phyloP scores from a whole-genome alignment of 2,888 invertebrate species.

The Machimus atricapillus region DNA sequence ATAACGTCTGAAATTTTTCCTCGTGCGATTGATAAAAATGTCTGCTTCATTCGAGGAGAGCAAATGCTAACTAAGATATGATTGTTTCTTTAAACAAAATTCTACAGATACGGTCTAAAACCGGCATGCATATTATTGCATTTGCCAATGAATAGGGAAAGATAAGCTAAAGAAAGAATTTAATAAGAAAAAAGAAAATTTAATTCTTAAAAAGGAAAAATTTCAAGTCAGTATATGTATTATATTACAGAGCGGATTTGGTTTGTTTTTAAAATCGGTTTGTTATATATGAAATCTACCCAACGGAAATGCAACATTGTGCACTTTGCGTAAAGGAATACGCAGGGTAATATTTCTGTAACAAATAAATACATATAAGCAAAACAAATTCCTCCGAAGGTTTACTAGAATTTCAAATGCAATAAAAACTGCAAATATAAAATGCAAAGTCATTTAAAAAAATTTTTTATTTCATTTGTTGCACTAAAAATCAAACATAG shows the following conservation, averaged over 20 bases:
- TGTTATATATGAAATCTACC: neutral
- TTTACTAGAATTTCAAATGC: neutral
- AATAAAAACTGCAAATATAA: neutral
- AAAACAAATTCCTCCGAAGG: neutral
- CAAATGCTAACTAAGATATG: too few relatives aligned
- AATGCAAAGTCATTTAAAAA: neutral
- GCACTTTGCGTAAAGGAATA: neutral
- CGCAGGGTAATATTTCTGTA: neutral
- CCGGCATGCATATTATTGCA: neutral
- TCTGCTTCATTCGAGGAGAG: neutral
- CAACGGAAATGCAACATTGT: neutral
- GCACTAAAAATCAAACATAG: neutral
- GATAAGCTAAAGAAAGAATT: neutral
- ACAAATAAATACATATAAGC: neutral
- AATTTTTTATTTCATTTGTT: neutral
- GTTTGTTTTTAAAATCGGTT: neutral
- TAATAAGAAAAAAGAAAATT: neutral
- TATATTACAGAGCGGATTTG: neutral
- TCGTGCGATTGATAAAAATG: neutral
- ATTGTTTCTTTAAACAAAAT: neutral
- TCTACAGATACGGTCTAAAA: neutral
- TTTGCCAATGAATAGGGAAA: neutral
- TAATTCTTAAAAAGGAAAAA: neutral
- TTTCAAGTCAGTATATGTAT: neutral
- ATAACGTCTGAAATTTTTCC: neutral